Evolutionary conservation across 2,888 invertebrate species (phyloP), one percentile per base, ranked within the genome.

Genomic region (Acrobasis consociella): DNA sequence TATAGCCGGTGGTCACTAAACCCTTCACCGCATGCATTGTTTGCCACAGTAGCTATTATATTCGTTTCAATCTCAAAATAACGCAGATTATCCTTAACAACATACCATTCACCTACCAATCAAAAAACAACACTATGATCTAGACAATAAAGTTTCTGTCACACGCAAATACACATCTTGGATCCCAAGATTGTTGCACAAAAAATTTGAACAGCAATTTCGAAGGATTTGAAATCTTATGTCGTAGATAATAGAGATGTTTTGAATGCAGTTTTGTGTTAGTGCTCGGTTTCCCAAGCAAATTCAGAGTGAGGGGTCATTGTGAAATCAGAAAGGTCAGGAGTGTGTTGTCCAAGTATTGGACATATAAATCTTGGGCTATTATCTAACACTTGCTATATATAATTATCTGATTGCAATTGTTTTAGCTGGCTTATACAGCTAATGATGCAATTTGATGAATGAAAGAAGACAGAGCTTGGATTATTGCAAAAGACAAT

Each of bases 301-400:
- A 66, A 72, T 71, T 69, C 62, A 67, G 67, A 80, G 81, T 77
- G 78, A 83, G 74, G 76, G 83, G 84, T 79, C 77, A 80, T 83
- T 83, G 75, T 73, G 80, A 75, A 83, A 85, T 73, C 66, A 60
- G 59, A 85, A 85, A 85, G 85, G 84, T 83, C 82, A 82, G 71
- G 13, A 37, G 49, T 22, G 37, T 55, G 55, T 55, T 53, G 49
- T 55, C 53, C 49, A 55, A 38, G 38, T 59, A 53, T 61, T 61
- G 61, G 61, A 61, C 55, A 55, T 37, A 61, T 55, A 55, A 53
- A 61, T 61, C 49, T 51, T 16, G 49, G 37, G 17, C 38, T 39
- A 60, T 60, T 60, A 60, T 60, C 59, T 49, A 51, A 39, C 60
- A 37, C 39, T 60, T 49, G 60, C 15, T 60, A 51, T 50, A 60